phyloP scores from a whole-genome alignment of 1,140 invertebrate genomes.

The Triops cancriformis region DNA sequence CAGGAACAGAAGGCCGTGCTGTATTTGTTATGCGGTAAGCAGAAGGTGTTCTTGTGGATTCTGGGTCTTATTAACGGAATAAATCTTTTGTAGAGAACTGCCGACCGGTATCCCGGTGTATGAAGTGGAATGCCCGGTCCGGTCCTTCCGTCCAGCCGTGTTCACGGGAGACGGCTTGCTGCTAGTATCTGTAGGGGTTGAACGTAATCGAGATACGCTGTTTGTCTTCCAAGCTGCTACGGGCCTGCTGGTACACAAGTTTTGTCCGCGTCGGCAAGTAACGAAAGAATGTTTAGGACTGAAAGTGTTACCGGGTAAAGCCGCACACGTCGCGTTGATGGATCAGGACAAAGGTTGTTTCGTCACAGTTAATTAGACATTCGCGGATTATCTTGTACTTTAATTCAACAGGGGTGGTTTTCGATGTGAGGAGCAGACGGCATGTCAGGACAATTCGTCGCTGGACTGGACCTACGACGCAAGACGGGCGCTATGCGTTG shows the following conservation, averaged over 20 bases:
- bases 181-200: conserved; percentile 65
- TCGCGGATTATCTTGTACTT: not conserved
- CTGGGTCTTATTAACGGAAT: not conserved
- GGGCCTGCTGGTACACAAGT: conserved; percentile 68
- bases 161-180: conserved; percentile 70
- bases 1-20: conserved; percentile 24
- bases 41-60: not conserved
- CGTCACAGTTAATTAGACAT: conserved; percentile 41
- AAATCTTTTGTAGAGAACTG: conserved; percentile 30
- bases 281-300: conserved; percentile 55
- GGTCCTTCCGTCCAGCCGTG: conserved; percentile 61
- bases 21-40: conserved; percentile 25
- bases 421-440: conserved; percentile 66
- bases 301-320: conserved; percentile 69
- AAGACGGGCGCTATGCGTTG: conserved; percentile 81
- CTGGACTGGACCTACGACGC: conserved; percentile 74
- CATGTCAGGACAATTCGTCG: conserved; percentile 61
- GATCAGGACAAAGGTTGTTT: conserved; percentile 79
- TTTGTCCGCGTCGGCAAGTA: conserved; percentile 56
- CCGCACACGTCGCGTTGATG: conserved; percentile 66
- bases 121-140: conserved; percentile 66
- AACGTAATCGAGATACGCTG: conserved; percentile 76
- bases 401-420: conserved; percentile 40
- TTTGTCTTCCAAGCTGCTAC: conserved; percentile 71
- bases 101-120: conserved; percentile 61